Percentiles rank a stretch among this genome's conserved stretches.
Evolutionary conservation across 2,888 invertebrate species (phyloP).

Genomic region (Tetropium fuscum): DNA sequence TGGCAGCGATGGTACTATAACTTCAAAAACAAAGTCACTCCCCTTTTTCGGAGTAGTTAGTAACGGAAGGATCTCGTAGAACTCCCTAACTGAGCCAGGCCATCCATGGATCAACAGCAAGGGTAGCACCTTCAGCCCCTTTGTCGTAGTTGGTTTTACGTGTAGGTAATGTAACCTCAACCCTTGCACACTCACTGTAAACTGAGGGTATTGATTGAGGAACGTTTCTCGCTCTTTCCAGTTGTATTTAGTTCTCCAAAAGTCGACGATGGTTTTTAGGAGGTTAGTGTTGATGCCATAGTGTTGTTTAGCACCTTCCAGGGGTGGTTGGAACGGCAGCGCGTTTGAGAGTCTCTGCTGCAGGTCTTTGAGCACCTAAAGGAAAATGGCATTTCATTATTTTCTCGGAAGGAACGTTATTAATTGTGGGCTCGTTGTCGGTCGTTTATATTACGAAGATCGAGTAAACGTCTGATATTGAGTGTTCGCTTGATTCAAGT

Average conservation of each 20-base stretch:
- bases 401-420: no score
- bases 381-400: no score
- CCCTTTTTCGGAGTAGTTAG: conserved; percentile 69
- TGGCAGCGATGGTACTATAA: conserved; percentile 71
- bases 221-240: conserved; percentile 76
- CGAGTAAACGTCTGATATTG: no score
- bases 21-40: conserved; percentile 73
- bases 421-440: no score
- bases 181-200: conserved; percentile 78
- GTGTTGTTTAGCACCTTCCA: conserved; percentile 78
- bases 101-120: conserved; percentile 86
- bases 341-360: conserved; percentile 69
- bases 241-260: conserved; percentile 81
- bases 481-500: no score
- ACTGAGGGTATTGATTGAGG: conserved; percentile 78
- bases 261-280: conserved; percentile 75
- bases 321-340: conserved; percentile 64
- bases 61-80: conserved; percentile 79
- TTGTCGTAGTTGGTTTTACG: conserved; percentile 68
- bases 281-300: conserved; percentile 85
- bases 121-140: conserved; percentile 70
- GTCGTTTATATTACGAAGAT: no score
- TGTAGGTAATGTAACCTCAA: conserved; percentile 70
- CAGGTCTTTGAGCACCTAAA: conserved; percentile 71
- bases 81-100: conserved; percentile 91